These are phyloP conservation scores for Formicarius rufipectus DNA, from an alignment of 2,113 vertebrate genomes.

Conservation along the genomic window DNA sequence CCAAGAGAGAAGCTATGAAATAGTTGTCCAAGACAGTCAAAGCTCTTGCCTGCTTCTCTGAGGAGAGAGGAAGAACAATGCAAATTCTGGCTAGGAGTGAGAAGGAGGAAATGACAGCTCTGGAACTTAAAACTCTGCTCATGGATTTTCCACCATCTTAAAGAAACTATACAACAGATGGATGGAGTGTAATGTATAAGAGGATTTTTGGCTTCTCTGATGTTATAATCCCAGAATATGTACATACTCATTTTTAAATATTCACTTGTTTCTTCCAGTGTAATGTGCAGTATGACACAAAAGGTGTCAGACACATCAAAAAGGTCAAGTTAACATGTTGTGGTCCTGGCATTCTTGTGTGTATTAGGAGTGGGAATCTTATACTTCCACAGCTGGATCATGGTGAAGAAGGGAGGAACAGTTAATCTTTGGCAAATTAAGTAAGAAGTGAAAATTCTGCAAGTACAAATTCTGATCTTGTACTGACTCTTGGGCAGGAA, in stretches of 20 bases:
- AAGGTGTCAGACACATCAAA: not conserved
- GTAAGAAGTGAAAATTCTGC: not conserved
- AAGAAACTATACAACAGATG: not conserved
- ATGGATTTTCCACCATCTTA: not conserved
- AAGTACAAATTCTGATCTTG: not conserved
- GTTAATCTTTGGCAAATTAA: not conserved
- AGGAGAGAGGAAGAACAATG: not conserved
- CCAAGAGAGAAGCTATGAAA: not conserved
- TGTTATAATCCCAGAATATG: not conserved
- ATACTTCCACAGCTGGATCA: not conserved
- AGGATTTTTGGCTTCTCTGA: not conserved
- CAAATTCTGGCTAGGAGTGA: rapidly evolving
- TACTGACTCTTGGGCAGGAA: not conserved
- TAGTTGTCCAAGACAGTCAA: not conserved
- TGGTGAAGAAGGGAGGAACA: not conserved
- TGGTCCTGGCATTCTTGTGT: not conserved
- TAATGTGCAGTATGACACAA: not conserved
- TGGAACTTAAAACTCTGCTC: not conserved
- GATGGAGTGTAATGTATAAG: not conserved
- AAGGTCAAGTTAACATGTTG: not conserved
- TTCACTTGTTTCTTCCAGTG: not conserved
- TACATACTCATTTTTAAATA: not conserved
- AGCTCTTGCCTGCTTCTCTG: not conserved
- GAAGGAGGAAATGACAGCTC: not conserved
- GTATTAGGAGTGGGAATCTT: not conserved